Percentiles rank a stretch among this genome's conserved stretches.
phyloP scores from a whole-genome alignment of 2,888 invertebrate species.

The Doris montereyensis region DNA sequence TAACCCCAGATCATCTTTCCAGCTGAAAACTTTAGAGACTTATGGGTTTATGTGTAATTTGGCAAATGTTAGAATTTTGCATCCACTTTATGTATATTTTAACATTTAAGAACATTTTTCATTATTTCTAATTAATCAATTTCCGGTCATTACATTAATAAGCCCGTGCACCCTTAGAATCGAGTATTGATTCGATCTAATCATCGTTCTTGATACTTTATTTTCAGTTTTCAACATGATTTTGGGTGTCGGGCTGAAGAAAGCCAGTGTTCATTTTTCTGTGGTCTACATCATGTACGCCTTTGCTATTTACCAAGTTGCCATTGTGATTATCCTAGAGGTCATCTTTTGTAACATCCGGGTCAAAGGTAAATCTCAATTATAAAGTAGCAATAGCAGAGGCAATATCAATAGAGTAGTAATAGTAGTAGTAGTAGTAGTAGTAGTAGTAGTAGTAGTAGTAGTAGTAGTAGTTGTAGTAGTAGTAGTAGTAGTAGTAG shows the following conservation, averaged over 20 bases:
- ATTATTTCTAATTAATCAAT: too few relatives aligned
- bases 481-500: constrained; percentile 12
- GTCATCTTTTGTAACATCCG: constrained; percentile 66
- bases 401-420: background rate
- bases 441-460: background rate
- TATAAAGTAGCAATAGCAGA: constrained; percentile 1
- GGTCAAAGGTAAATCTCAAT: constrained; percentile 51
- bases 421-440: background rate
- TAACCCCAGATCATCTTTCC: too few relatives aligned
- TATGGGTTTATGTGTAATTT: too few relatives aligned
- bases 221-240: constrained; percentile 91
- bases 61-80: too few relatives aligned
- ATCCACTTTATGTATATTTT: too few relatives aligned
- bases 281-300: constrained; percentile 88
- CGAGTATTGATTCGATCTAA: too few relatives aligned
- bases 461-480: constrained; percentile 6
- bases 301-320: constrained; percentile 89
- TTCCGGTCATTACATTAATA: too few relatives aligned
- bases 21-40: too few relatives aligned
- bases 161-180: too few relatives aligned
- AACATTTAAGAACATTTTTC: too few relatives aligned
- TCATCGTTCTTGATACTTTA: too few relatives aligned
- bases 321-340: constrained; percentile 82
- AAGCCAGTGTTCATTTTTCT: constrained; percentile 88
- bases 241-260: constrained; percentile 86